These are phyloP conservation scores for Scopus umbretta DNA, from an alignment of 2,113 vertebrate genomes.

Conservation along the genomic window DNA sequence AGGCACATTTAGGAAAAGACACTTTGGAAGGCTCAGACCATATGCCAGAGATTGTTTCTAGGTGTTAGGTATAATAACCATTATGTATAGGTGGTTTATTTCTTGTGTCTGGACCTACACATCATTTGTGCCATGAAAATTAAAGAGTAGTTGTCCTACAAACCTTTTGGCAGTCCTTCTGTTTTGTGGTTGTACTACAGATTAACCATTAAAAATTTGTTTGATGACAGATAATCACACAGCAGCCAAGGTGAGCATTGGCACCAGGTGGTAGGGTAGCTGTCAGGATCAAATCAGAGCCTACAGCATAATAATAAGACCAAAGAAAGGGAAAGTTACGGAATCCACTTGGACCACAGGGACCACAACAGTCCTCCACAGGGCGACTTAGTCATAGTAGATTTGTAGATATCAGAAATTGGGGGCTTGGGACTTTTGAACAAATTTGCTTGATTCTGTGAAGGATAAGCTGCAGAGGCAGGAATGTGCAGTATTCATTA, in stretches of 20 bases:
- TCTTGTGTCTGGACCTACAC: neutral
- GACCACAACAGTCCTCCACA: neutral
- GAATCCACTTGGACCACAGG: neutral
- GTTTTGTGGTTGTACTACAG: neutral
- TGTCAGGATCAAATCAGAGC: neutral
- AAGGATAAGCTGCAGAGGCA: neutral
- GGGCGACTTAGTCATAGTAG: neutral
- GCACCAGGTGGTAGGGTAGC: neutral
- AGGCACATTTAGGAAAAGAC: neutral
- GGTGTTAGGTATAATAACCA: neutral
- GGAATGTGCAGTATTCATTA: neutral
- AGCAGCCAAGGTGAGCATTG: neutral
- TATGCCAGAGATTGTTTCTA: neutral
- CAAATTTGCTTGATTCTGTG: neutral
- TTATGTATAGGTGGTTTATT: neutral
- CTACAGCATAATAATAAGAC: neutral
- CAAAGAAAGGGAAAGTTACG: neutral
- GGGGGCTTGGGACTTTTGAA: neutral
- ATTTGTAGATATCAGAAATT: neutral
- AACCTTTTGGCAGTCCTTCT: neutral
- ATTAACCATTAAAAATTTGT: neutral
- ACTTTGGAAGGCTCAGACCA: neutral
- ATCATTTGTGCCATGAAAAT: neutral
- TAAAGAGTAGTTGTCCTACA: neutral
- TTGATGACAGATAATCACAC: neutral